Percentiles rank a stretch among this genome's conserved stretches.
Evolutionary conservation across 2,888 invertebrate species (phyloP).

Genomic region (Itoplectis maculator): DNA sequence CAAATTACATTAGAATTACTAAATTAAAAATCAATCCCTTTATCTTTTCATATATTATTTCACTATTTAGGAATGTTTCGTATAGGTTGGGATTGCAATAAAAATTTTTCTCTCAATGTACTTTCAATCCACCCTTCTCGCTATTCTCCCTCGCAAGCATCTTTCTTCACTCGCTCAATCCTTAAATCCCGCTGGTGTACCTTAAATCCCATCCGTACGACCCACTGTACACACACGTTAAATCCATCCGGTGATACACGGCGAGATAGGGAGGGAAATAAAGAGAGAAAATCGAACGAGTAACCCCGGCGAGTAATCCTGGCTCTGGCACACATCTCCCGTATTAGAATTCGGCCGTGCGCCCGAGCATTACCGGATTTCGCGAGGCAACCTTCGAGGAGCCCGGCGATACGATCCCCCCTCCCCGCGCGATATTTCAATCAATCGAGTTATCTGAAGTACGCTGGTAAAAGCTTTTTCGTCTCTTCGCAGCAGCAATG

Average conservation of each 20-base stretch:
- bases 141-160: slow-evolving; percentile 15
- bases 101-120: too few species aligned
- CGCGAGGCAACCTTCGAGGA: neutral
- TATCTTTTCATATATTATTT: too few species aligned
- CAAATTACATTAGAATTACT: too few species aligned
- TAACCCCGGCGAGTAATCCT: slow-evolving; percentile 23
- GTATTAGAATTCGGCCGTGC: neutral
- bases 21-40: too few species aligned
- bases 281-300: neutral
- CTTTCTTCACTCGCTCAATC: slow-evolving; percentile 54
- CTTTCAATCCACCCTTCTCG: slow-evolving; percentile 38
- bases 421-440: neutral
- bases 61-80: too few species aligned
- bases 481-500: too few species aligned
- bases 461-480: neutral
- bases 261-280: too few species aligned
- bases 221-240: neutral
- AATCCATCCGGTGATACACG: slow-evolving; percentile 11
- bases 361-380: neutral
- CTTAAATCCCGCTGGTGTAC: slow-evolving; percentile 35
- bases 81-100: too few species aligned
- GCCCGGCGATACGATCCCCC: neutral
- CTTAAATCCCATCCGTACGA: neutral
- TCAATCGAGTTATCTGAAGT: neutral
- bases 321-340: slow-evolving; percentile 2